Base-by-base conservation (phyloP, 2,888 invertebrate species). In the Sarcophaga variegata region DNA sequence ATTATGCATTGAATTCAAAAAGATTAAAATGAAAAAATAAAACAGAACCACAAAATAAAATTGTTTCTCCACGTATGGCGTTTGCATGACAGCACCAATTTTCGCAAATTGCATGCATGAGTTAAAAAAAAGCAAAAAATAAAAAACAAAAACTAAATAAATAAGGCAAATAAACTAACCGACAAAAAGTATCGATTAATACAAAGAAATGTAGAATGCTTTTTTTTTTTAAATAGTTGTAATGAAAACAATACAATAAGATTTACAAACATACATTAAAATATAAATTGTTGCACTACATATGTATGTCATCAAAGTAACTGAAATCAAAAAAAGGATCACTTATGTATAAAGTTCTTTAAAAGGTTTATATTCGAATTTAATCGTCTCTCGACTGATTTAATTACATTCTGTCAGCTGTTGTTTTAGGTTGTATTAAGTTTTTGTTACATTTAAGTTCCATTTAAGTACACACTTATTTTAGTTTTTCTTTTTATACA, bases 91-190 rank as follows among this genome's bases (percentile, higher is more conserved):
- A 67, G 81, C 84, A 87, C 87, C 27, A 3, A 66, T 67, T 84
- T 66, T 84, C 71, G 84, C 81, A 84, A 82, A 90, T 90, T 91
- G 91, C 91, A 91, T 91, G 91, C 88, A 90, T 89, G 90, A 90
- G 90, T 91, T 88, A 74, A 69, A 87, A 88, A 54, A 54, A 54
- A 12, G 14, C 14, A 49, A 45, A 69, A 60, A 78, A 77, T 45
- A 69, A 60, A 81, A 87, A 80, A 79, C 60, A 84, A 66, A 67
- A 88, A 88, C 85, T 64, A 72, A n/a, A 47, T n/a, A 20, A 11
- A 47, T 69, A 54, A 8, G 5, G n/a, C 11, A 60, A 54, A 37
- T 10, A 37, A 70, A 71, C 20, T 59, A 60, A 10, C 4, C 22
- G 71, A 83, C 63, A 67, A 63, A 37, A 37, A 8, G 37, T 37